Evolutionary conservation across 1,140 invertebrate genomes (phyloP).

Genomic region (Drosophila littoralis): DNA sequence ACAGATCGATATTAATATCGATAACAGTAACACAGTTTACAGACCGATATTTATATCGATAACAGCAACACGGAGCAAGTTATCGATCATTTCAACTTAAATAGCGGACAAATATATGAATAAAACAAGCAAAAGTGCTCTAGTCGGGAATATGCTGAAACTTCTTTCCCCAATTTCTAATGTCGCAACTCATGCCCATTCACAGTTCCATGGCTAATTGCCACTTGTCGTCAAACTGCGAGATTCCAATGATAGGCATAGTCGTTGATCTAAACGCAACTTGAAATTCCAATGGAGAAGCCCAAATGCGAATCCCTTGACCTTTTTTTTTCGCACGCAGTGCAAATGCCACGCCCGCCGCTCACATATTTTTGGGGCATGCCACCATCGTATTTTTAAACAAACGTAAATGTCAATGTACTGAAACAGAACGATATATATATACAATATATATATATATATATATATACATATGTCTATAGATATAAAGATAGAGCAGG

Average conservation of each 20-base stretch:
- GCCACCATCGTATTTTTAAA: constrained; percentile 44
- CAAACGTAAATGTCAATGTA: constrained; percentile 48
- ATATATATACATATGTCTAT: not conserved
- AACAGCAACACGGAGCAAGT: too few relatives aligned
- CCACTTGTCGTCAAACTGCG: constrained; percentile 12
- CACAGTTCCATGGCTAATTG: constrained; percentile 6
- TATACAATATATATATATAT: not conserved
- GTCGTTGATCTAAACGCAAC: not conserved
- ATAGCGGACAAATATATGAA: too few relatives aligned
- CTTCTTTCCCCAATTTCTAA: constrained; percentile 2
- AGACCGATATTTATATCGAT: too few relatives aligned
- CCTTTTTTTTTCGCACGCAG: not conserved
- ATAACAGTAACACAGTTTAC: too few relatives aligned
- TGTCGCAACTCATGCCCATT: constrained; percentile 13
- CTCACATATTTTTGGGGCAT: constrained; percentile 10
- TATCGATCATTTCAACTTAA: too few relatives aligned
- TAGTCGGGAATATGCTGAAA: too few relatives aligned
- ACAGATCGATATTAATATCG: too few relatives aligned
- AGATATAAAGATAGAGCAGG: not conserved
- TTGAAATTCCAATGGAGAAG: constrained; percentile 11
- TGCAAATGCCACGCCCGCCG: not conserved
- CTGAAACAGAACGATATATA: not conserved
- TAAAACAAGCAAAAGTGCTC: too few relatives aligned
- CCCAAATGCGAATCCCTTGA: constrained; percentile 27
- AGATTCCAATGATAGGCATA: constrained; percentile 21